phyloP scores from a whole-genome alignment of 2,797 vertebrate species.

The Sebastes nivosus region DNA sequence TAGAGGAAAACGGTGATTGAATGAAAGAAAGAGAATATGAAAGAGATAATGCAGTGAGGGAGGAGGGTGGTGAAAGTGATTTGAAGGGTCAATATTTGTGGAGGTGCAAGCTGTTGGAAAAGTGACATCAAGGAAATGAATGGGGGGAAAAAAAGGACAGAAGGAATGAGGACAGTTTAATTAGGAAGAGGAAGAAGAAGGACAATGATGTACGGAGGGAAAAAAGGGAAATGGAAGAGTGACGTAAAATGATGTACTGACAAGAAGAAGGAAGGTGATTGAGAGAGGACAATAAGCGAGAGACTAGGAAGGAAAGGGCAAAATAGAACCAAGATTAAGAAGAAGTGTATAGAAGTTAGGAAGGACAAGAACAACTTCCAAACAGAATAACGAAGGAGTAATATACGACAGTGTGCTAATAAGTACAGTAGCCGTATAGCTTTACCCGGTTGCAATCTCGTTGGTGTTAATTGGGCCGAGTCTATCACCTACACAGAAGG shows the following conservation, averaged over 20 bases:
- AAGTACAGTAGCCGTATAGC: conserved; percentile 10
- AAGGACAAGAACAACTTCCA: background rate
- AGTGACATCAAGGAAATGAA: background rate
- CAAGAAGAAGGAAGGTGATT: conserved; percentile 1
- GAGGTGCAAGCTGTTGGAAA: background rate
- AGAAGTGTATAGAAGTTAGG: background rate
- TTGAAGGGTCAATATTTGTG: conserved; percentile 27
- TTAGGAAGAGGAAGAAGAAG: background rate
- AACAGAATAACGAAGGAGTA: background rate
- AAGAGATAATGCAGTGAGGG: background rate
- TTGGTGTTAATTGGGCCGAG: conserved; percentile 72
- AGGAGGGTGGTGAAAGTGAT: background rate
- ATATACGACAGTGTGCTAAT: conserved; percentile 6
- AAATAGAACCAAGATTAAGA: background rate
- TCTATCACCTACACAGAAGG: conserved; percentile 76
- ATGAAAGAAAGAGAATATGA: background rate
- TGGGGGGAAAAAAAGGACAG: background rate
- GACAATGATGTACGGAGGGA: background rate
- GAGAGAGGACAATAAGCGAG: background rate
- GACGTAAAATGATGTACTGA: background rate
- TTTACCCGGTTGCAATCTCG: conserved; percentile 46
- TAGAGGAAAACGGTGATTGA: background rate
- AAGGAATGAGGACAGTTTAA: conserved; percentile 5
- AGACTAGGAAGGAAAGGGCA: background rate
- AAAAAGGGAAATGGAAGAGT: background rate